A percentile compares a stretch with the other conserved stretches of the same genome.
Evolutionary conservation across 2,113 vertebrate species (phyloP).

Genomic region (Ailurus styani): DNA sequence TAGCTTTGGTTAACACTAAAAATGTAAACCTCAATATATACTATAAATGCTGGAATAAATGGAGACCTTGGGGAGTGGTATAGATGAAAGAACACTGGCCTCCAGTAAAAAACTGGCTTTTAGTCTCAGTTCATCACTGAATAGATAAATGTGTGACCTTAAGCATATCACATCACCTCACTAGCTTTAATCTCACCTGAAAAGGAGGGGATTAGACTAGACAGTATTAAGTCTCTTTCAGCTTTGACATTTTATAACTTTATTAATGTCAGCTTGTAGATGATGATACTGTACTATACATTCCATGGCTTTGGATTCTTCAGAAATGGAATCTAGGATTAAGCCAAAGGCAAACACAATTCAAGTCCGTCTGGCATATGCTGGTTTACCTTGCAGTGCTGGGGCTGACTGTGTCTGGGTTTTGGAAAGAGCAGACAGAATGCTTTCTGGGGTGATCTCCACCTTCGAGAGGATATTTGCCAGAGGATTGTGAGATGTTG

Average conservation of each 20-base stretch:
- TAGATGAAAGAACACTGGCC: background rate
- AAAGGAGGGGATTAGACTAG: background rate
- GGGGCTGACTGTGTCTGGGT: constrained; percentile 87
- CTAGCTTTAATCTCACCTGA: background rate
- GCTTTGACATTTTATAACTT: background rate
- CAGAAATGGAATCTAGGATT: background rate
- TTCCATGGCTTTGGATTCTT: constrained; percentile 1
- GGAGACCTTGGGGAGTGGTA: background rate
- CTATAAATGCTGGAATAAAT: background rate
- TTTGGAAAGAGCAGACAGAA: constrained; percentile 94
- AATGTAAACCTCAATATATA: background rate
- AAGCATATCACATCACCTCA: background rate
- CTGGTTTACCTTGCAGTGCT: constrained; percentile 85
- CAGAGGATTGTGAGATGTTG: constrained; percentile 83
- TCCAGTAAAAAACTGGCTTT: background rate
- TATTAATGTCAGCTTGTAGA: background rate
- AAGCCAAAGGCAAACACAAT: background rate
- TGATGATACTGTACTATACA: background rate
- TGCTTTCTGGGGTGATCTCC: constrained; percentile 95
- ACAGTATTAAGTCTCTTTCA: background rate
- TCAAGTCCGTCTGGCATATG: background rate
- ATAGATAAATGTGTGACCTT: background rate
- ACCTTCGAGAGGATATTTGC: constrained; percentile 97
- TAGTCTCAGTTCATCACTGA: background rate
- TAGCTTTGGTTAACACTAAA: background rate